Evolutionary conservation across 2,888 invertebrate genomes (phyloP).

Genomic region (Parelbella ahira): DNA sequence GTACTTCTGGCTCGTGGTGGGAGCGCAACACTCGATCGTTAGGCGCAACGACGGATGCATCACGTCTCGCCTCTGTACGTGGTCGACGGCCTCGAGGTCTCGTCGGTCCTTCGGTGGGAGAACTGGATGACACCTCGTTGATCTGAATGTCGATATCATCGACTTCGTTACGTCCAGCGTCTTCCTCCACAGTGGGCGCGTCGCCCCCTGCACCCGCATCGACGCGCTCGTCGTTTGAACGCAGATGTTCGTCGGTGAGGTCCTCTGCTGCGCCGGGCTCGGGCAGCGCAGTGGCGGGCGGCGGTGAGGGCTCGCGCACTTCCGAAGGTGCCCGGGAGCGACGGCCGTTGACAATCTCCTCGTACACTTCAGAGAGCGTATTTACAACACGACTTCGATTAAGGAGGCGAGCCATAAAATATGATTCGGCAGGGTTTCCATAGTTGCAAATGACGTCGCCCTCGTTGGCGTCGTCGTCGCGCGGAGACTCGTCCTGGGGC

Average conservation of each 20-base stretch:
- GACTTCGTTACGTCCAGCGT: constrained; percentile 25
- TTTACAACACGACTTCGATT: constrained; percentile 62
- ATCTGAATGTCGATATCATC: constrained; percentile 81
- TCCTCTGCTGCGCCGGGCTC: constrained; percentile 29
- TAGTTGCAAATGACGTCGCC: constrained; percentile 59
- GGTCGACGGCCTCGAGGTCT: constrained; percentile 49
- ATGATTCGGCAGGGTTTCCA: constrained; percentile 72
- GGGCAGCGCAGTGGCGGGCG: constrained; percentile 29
- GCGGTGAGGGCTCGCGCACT: constrained; percentile 33
- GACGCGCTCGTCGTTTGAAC: constrained; percentile 31
- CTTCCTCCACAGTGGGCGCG: constrained; percentile 29
- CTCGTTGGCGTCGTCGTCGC: constrained; percentile 38
- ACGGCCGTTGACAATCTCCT: constrained; percentile 48
- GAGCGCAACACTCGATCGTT: constrained; percentile 69
- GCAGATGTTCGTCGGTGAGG: constrained; percentile 28
- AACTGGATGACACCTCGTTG: constrained; percentile 84
- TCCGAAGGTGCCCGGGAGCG: constrained; percentile 29
- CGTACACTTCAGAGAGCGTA: constrained; percentile 63
- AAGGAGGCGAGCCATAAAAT: constrained; percentile 69
- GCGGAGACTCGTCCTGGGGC: constrained; percentile 36
- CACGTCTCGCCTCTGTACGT: constrained; percentile 41
- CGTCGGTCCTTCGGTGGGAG: constrained; percentile 67
- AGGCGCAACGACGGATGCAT: constrained; percentile 37
- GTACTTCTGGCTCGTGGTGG: constrained; percentile 54
- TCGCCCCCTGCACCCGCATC: constrained; percentile 26